Conservation (phyloP, 2,888 invertebrate species). For the Drosophila aldrichi region DNA sequence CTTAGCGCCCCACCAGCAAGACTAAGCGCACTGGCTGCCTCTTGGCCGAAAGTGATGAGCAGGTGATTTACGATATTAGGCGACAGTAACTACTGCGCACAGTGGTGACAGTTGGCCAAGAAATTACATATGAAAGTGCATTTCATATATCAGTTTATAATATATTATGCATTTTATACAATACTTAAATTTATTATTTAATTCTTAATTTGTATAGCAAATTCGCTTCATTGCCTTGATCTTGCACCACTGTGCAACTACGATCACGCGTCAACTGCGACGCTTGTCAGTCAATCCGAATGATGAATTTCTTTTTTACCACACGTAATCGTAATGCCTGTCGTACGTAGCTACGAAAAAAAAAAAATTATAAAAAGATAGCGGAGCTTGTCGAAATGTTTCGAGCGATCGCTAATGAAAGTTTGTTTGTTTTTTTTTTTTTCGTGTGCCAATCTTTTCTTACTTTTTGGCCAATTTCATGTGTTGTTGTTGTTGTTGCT, state of each 20-base stretch:
- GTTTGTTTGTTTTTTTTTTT: slow-evolving; percentile 41
- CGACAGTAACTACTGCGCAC: slow-evolving; percentile 31
- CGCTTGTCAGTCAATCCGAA: slow-evolving; percentile 54
- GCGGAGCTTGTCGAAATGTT: slow-evolving; percentile 59
- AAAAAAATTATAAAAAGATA: slow-evolving; percentile 40
- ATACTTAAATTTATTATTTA: neutral
- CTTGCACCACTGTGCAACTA: slow-evolving; percentile 52
- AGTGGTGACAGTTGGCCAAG: slow-evolving; percentile 37
- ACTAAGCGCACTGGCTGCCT: slow-evolving; percentile 28
- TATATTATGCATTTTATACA: neutral
- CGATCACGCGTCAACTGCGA: slow-evolving; percentile 42
- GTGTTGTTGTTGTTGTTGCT: slow-evolving; percentile 33
- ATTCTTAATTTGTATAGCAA: neutral
- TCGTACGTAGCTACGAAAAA: slow-evolving; percentile 8
- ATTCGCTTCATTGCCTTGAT: neutral
- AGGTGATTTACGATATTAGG: slow-evolving; percentile 74
- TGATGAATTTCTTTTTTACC: slow-evolving; percentile 78
- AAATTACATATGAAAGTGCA: neutral
- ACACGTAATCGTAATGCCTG: slow-evolving; percentile 56
- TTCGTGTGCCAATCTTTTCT: slow-evolving; percentile 35
- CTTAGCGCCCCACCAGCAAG: slow-evolving; percentile 37
- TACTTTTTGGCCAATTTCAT: slow-evolving; percentile 27
- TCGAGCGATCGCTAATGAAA: slow-evolving; percentile 69
- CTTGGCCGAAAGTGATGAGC: slow-evolving; percentile 59
- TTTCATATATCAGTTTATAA: neutral